These are phyloP conservation scores for Epizoanthus stellaris DNA, from an alignment of 92 coral and sea anemone genomes.

Conservation along the genomic window DNA sequence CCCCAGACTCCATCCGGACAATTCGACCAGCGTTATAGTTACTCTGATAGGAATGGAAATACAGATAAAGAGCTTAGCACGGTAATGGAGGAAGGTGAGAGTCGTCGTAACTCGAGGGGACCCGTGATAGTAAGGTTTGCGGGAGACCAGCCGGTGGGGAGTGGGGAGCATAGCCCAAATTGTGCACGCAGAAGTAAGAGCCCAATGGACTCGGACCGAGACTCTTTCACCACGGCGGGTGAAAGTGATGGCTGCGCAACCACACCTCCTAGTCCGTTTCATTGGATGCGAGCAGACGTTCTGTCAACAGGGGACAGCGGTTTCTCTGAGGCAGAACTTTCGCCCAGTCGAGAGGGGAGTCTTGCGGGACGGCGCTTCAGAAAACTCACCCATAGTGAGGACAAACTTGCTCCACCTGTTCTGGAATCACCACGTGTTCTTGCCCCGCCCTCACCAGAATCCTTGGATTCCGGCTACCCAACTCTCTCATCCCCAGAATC, in stretches of 20 bases:
- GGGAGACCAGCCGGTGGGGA: not conserved
- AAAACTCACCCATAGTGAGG: not conserved
- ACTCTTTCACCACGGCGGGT: constrained; percentile 23
- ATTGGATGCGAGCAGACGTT: constrained; percentile 20
- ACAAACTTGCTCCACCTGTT: not conserved
- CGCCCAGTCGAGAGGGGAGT: constrained; percentile 11
- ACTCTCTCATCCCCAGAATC: constrained; percentile 32
- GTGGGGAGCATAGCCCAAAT: constrained; percentile 2
- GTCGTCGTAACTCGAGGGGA: constrained; percentile 11
- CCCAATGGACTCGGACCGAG: not conserved
- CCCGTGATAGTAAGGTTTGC: constrained; percentile 12
- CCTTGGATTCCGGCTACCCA: constrained; percentile 18
- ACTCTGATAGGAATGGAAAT: not conserved
- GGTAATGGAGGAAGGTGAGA: constrained; percentile 14
- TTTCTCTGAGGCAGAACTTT: constrained; percentile 4
- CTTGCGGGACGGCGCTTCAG: not conserved
- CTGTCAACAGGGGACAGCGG: constrained; percentile 42
- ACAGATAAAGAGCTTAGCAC: constrained; percentile 3
- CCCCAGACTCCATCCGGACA: constrained; percentile 39
- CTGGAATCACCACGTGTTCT: not conserved
- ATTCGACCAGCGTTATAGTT: not conserved
- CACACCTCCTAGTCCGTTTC: constrained; percentile 13
- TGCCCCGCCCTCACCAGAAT: not conserved
- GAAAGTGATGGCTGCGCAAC: constrained; percentile 21
- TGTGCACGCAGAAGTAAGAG: not conserved